phyloP scores from a whole-genome alignment of 1,140 invertebrate species.

The Plutomurus gul region DNA sequence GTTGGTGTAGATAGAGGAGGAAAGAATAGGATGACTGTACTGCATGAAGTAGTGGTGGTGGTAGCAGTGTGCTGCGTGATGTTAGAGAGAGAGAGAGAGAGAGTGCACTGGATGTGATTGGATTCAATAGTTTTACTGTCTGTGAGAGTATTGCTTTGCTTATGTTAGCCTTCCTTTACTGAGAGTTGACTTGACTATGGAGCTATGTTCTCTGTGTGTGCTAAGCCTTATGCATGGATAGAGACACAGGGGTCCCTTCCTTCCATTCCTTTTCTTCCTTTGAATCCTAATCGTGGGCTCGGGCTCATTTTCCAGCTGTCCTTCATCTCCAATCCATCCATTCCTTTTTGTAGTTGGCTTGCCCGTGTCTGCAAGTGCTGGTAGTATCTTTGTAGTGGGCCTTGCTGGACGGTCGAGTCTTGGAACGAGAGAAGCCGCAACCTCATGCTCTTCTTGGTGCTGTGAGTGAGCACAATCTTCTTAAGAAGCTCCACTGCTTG shows the following conservation, averaged over 20 bases:
- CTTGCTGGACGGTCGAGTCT: neutral
- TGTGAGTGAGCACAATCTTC: neutral
- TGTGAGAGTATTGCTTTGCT: too few species aligned
- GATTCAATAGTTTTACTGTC: neutral
- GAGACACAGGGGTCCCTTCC: constrained; percentile 21
- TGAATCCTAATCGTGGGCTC: constrained; percentile 12
- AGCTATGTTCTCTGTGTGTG: too few species aligned
- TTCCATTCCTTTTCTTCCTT: constrained; percentile 4
- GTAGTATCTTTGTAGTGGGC: neutral
- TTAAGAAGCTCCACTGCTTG: neutral
- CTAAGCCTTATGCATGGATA: neutral
- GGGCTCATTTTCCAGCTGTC: constrained; percentile 41
- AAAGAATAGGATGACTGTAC: too few species aligned
- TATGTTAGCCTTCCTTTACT: too few species aligned
- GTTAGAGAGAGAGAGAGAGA: too few species aligned
- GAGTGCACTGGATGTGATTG: constrained; percentile 8
- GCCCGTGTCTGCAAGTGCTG: neutral
- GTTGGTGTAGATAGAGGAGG: too few species aligned
- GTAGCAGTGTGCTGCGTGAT: too few species aligned
- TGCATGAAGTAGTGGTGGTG: too few species aligned
- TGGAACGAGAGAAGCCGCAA: neutral
- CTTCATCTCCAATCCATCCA: constrained; percentile 38
- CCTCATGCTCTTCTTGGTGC: neutral
- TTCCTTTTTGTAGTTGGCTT: neutral
- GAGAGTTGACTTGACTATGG: too few species aligned